These are phyloP conservation scores for Pseudomyrmex gracilis DNA, from an alignment of 1,140 invertebrate genomes.

Conservation along the genomic window DNA sequence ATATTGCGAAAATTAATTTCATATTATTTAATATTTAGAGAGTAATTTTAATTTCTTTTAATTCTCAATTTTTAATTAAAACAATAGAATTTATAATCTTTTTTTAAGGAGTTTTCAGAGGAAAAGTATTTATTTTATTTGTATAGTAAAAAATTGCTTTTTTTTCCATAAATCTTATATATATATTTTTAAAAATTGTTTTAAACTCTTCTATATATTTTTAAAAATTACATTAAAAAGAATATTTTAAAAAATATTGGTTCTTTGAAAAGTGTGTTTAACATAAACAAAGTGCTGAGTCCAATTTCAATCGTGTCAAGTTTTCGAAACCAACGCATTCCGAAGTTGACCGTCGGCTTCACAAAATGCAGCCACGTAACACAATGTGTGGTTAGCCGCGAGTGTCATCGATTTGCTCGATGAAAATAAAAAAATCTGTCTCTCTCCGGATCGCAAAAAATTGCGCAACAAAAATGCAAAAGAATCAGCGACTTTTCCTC, in stretches of 20 bases:
- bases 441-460: constrained; percentile 55
- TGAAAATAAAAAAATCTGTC: constrained; percentile 38
- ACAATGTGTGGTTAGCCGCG: constrained; percentile 59
- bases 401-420: constrained; percentile 62
- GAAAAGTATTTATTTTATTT: neutral
- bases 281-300: neutral
- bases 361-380: constrained; percentile 23
- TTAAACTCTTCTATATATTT: neutral
- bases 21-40: neutral
- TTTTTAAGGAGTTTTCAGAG: neutral
- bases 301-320: constrained; percentile 6
- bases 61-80: no score
- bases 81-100: no score
- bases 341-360: neutral
- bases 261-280: neutral
- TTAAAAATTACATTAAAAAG: neutral
- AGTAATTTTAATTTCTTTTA: neutral
- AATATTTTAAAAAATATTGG: neutral
- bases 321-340: neutral
- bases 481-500: constrained; percentile 49
- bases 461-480: constrained; percentile 61
- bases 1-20: neutral
- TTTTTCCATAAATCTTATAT: neutral
- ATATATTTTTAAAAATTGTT: neutral
- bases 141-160: neutral